Conservation (phyloP, 2,797 vertebrate species). For the Spinus pinus region DNA sequence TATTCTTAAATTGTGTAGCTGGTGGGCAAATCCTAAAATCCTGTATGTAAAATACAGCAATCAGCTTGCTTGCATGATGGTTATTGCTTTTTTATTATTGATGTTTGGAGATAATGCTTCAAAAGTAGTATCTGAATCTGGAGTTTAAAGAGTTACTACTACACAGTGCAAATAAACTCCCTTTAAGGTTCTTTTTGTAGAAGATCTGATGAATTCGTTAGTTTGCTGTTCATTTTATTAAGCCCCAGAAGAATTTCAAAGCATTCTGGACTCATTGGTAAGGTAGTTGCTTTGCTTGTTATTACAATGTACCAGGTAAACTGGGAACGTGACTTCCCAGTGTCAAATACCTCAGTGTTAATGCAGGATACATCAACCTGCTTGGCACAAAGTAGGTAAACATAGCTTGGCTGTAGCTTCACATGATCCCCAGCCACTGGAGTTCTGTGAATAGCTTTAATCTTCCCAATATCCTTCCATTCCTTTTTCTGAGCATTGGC, state of each 20-base stretch:
- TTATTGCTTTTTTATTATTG: conserved; percentile 62
- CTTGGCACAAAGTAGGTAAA: conserved; percentile 61
- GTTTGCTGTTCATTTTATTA: conserved; percentile 67
- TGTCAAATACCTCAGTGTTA: conserved; percentile 47
- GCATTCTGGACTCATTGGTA: conserved; percentile 61
- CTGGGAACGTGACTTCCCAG: conserved; percentile 70
- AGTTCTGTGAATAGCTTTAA: conserved; percentile 44
- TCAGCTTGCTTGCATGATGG: conserved; percentile 61
- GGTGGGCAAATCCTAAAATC: conserved; percentile 60
- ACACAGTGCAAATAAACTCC: conserved; percentile 63
- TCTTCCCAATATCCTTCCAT: conserved; percentile 31
- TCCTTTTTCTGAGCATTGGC: conserved; percentile 71
- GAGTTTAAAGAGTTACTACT: conserved; percentile 56
- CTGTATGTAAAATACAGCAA: conserved; percentile 65
- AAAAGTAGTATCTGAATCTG: conserved; percentile 70
- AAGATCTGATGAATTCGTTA: conserved; percentile 70
- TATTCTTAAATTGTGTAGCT: conserved; percentile 59
- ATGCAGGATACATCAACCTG: conserved; percentile 56
- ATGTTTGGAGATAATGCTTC: conserved; percentile 62
- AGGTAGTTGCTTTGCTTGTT: conserved; percentile 63
- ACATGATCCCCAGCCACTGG: conserved; percentile 45
- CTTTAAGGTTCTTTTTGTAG: conserved; percentile 68
- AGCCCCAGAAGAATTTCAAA: conserved; percentile 53
- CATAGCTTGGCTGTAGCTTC: conserved; percentile 66
- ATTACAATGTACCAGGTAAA: conserved; percentile 15